Percentiles rank a stretch among this genome's conserved stretches.
Evolutionary conservation across 2,113 vertebrate species (phyloP).

Genomic region (Rhynchomys soricoides): DNA sequence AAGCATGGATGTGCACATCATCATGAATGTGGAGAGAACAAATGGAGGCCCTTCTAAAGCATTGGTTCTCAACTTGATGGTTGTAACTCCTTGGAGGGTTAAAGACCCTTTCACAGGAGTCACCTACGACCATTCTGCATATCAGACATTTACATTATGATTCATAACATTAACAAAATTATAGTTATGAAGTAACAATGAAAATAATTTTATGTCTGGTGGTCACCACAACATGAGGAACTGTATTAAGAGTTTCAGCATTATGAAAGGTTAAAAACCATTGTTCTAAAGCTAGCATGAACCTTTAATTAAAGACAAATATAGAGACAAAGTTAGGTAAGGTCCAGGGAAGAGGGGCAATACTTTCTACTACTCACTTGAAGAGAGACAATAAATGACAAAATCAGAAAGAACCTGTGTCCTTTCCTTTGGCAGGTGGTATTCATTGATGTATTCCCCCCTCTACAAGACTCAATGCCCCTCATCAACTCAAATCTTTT

Average conservation of each 20-base stretch:
- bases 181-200: background rate
- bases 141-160: background rate
- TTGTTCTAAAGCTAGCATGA: background rate
- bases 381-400: background rate
- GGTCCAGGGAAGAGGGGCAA: background rate
- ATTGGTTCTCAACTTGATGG: background rate
- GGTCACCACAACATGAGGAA: background rate
- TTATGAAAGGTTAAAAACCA: background rate
- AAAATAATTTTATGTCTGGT: background rate
- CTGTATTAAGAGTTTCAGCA: background rate
- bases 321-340: background rate
- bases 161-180: background rate
- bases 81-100: background rate
- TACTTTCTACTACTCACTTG: background rate
- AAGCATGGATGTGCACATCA: background rate
- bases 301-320: background rate
- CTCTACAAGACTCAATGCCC: background rate
- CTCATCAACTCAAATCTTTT: background rate
- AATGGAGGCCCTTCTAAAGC: background rate
- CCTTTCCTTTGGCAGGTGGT: background rate
- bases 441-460: too few relatives aligned
- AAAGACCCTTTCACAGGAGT: background rate
- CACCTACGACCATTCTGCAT: background rate
- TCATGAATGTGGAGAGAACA: background rate
- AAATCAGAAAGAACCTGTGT: background rate